Evolutionary conservation across 2,797 vertebrate species (phyloP).

Genomic region (Meda fulgida): DNA sequence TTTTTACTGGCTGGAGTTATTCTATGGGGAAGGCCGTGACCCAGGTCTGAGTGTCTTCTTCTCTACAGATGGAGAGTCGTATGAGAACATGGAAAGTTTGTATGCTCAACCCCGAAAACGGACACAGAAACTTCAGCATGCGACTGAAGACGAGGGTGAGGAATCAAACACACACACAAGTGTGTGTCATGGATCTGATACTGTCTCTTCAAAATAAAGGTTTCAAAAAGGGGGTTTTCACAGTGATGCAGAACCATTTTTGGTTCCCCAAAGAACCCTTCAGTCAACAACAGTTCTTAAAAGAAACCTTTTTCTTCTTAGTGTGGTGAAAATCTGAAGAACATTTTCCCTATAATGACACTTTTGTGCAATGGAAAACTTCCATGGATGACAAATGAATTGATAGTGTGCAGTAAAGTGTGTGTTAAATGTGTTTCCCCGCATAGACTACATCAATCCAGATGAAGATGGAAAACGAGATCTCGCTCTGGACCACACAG

Average conservation of each 20-base stretch:
- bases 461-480: constrained; percentile 26
- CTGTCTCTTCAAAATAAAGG: neutral
- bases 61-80: constrained; percentile 48
- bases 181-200: neutral
- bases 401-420: neutral
- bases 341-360: too few relatives aligned
- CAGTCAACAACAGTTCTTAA: too few relatives aligned
- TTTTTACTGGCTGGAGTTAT: neutral
- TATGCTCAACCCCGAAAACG: constrained; percentile 43
- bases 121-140: neutral
- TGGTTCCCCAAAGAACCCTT: too few relatives aligned
- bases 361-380: too few relatives aligned
- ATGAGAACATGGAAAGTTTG: constrained; percentile 54
- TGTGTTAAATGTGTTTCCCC: neutral
- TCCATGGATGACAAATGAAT: neutral
- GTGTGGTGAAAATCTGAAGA: too few relatives aligned
- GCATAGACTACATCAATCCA: constrained; percentile 44
- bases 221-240: too few relatives aligned
- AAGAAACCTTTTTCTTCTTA: too few relatives aligned
- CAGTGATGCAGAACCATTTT: too few relatives aligned
- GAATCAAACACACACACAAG: constrained; percentile 7
- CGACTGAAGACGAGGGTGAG: constrained; percentile 7
- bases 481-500: constrained; percentile 36
- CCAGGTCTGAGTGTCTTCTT: neutral
- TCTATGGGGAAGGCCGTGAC: neutral